Percentiles rank a stretch among this genome's conserved stretches.
phyloP scores from a whole-genome alignment of 2,113 vertebrate species.

The Etheostoma cragini region DNA sequence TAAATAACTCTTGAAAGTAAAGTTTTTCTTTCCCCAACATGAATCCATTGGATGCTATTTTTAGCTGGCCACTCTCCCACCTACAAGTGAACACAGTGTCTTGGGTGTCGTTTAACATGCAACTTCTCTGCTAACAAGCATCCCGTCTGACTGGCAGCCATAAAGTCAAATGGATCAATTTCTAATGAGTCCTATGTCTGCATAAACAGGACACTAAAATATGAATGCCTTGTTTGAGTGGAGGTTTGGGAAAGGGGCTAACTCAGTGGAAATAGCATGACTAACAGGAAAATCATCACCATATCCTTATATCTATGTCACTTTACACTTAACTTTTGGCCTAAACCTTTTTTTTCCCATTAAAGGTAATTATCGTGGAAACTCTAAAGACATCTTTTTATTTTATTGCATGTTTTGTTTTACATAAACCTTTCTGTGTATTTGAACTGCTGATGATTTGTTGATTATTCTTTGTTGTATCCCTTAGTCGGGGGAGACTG shows the following conservation, averaged over 20 bases:
- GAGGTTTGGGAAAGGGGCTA: not conserved
- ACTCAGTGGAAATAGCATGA: not conserved
- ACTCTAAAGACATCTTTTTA: not conserved
- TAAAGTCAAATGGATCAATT: not conserved
- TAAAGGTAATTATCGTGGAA: not conserved
- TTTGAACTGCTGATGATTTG: not conserved
- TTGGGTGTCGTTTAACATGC: slow-evolving; percentile 5
- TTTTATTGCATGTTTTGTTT: not conserved
- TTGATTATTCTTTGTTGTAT: slow-evolving; percentile 5
- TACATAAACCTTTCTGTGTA: not conserved
- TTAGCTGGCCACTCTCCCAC: not conserved
- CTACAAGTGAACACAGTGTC: not conserved
- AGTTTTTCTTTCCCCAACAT: not conserved
- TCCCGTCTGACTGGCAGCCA: slow-evolving; percentile 17
- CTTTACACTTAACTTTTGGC: too few relatives aligned
- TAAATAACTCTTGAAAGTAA: not conserved
- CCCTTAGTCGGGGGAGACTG: slow-evolving; percentile 93
- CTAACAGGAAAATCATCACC: not conserved
- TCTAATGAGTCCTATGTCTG: not conserved
- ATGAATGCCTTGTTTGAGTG: slow-evolving; percentile 8
- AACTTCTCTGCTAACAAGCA: not conserved
- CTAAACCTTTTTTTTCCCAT: too few relatives aligned
- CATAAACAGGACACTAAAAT: not conserved
- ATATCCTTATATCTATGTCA: not conserved
- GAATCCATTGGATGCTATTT: slow-evolving; percentile 15